phyloP scores from a whole-genome alignment of 2,797 vertebrate species.

The Fistularia tabacaria region DNA sequence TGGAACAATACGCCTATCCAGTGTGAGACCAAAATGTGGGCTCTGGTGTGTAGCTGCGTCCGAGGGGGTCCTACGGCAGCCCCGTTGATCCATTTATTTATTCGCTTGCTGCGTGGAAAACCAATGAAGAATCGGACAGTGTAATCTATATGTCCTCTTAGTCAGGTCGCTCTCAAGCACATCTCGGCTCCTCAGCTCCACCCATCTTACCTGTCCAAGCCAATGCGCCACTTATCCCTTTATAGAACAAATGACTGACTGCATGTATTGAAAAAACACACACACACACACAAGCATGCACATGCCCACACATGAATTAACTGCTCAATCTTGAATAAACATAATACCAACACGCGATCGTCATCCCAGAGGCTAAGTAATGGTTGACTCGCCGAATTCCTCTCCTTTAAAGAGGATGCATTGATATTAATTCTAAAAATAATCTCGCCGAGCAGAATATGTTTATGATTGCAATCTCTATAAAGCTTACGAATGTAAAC shows the following conservation, averaged over 20 bases:
- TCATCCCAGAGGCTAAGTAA: neutral
- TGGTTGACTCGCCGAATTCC: too few species aligned
- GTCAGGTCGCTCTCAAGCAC: constrained; percentile 26
- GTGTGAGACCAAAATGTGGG: constrained; percentile 35
- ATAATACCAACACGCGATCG: neutral
- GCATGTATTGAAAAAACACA: constrained; percentile 11
- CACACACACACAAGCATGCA: constrained; percentile 5
- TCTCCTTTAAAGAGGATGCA: too few species aligned
- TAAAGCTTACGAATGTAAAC: too few species aligned
- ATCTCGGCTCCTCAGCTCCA: constrained; percentile 18
- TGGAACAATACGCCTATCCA: constrained; percentile 56
- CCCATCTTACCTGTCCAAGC: constrained; percentile 42
- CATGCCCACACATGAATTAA: constrained; percentile 5
- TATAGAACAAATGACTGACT: constrained; percentile 27
- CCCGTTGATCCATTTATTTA: constrained; percentile 26
- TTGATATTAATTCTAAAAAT: too few species aligned
- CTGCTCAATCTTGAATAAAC: constrained; percentile 9
- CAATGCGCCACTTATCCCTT: constrained; percentile 23
- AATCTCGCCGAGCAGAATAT: too few species aligned
- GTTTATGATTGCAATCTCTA: too few species aligned
- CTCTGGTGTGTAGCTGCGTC: constrained; percentile 36
- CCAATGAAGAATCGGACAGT: constrained; percentile 25
- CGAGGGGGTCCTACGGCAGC: constrained; percentile 22
- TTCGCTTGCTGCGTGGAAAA: constrained; percentile 35
- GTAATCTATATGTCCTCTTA: constrained; percentile 22